Evolutionary conservation across 2,888 invertebrate species (phyloP), one percentile per base, ranked within the genome.

Genomic region (Tanypteryx hageni): DNA sequence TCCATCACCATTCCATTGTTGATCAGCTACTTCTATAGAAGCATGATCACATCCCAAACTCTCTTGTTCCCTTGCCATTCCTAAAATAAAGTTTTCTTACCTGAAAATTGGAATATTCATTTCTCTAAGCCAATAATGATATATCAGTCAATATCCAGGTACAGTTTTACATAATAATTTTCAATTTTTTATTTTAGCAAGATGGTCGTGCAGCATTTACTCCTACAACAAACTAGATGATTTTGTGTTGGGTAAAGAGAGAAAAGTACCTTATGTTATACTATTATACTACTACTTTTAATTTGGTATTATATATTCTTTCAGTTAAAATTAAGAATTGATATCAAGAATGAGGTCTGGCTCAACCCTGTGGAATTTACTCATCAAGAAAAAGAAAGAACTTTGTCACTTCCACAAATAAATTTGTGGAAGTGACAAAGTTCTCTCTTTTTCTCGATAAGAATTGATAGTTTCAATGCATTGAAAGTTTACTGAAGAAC

Each of bases 41-140:
- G 89, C 56, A 27, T 68, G 89, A 44, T 89, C 89, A 89, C 44
- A 64, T 18, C 89, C 89, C 89, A 27, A 89, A 64, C 89, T 89
- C 89, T 89, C 89, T 89, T 89, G 89, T 89, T 89, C 89, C 89
- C 89, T 89, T 89, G 89, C 89, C 89, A 89, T 89, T 89, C 89
- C 89, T 89, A 89, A 89, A 89, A 89, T 89, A 89, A 89, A 89
- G 89, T 89, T 89, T 89, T 89, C 89, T 89, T 89, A 89, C 89
- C 89, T 89, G 89, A 89, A 89, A 44, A n/a, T n/a, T 68, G 31
- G 61, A 31, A 31, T 86, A 59, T 27, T 89, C n/a, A 68, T 89
- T 89, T 89, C 16, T 31, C 11, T 56, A 3, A 83, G 44, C 9
- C 16, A 11, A 0, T 27, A 82, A 44, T 44, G 1, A 44, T 5